Evolutionary conservation across 1,140 invertebrate genomes (phyloP).

Genomic region (Drosophila insularis): DNA sequence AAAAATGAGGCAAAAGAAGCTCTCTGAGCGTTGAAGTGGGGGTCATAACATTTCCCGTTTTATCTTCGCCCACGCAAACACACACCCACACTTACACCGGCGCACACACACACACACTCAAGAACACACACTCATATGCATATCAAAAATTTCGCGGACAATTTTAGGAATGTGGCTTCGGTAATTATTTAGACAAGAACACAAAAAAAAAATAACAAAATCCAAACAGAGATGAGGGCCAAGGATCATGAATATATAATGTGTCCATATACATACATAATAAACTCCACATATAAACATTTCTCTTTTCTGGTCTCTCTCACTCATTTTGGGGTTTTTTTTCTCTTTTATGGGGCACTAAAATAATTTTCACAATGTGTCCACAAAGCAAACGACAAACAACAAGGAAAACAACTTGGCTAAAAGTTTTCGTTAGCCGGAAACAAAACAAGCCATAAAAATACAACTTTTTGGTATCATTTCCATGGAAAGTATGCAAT

Average conservation of each 20-base stretch:
- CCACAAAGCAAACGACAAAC: conserved; percentile 31
- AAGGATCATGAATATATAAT: conserved; percentile 49
- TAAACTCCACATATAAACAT: conserved; percentile 36
- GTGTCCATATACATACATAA: conserved; percentile 24
- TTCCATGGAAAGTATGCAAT: conserved; percentile 14
- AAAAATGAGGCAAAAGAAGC: background rate
- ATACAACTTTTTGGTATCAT: conserved; percentile 19
- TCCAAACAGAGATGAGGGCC: background rate
- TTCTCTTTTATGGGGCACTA: conserved; percentile 38
- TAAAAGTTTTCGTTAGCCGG: conserved; percentile 29
- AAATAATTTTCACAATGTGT: conserved; percentile 57
- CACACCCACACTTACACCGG: background rate
- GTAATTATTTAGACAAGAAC: conserved; percentile 49
- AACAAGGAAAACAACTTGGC: conserved; percentile 16
- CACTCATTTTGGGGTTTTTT: conserved; percentile 19
- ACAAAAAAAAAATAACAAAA: conserved; percentile 21
- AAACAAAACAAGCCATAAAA: conserved; percentile 54
- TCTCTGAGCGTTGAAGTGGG: background rate
- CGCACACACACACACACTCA: background rate
- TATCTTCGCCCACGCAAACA: conserved; percentile 19
- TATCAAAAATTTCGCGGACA: conserved; percentile 20
- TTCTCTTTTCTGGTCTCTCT: conserved; percentile 15
- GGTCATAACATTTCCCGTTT: conserved; percentile 44
- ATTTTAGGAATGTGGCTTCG: conserved; percentile 18
- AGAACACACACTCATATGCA: background rate